phyloP scores from a whole-genome alignment of 2,797 vertebrate species.

The Ptychobarbus kaznakovi region DNA sequence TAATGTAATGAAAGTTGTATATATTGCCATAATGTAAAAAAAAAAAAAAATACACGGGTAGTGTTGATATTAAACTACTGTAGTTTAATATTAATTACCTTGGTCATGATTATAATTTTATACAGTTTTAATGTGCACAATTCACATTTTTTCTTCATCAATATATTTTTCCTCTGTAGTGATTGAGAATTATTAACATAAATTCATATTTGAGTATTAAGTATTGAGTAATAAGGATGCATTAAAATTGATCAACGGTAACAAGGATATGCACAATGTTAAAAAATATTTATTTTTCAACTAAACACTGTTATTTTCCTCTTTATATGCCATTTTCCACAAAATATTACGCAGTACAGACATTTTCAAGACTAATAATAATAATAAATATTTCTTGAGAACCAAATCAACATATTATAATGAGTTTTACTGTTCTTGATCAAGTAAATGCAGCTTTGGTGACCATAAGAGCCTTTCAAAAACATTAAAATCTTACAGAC shows the following conservation, averaged over 20 bases:
- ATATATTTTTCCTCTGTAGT: not conserved
- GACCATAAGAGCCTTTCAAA: not conserved
- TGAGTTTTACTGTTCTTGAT: not conserved
- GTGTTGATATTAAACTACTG: not conserved
- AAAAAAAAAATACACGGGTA: too few relatives aligned
- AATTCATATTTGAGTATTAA: not conserved
- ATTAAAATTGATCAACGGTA: not conserved
- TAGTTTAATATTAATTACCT: not conserved
- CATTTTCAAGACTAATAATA: not conserved
- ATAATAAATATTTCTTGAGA: not conserved
- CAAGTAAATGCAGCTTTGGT: not conserved
- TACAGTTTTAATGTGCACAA: not conserved
- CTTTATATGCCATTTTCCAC: not conserved
- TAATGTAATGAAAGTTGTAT: not conserved
- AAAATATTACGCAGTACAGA: not conserved
- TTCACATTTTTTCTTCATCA: too few relatives aligned
- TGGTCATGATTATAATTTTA: not conserved
- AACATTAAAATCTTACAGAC: not conserved
- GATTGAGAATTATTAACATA: not conserved
- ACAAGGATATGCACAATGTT: not conserved
- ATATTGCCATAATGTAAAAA: too few relatives aligned
- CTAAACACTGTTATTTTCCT: not conserved
- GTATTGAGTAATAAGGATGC: too few relatives aligned
- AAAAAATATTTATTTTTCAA: not conserved
- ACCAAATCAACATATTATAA: not conserved